phyloP scores from a whole-genome alignment of 1,140 invertebrate species.

The Diprion similis region DNA sequence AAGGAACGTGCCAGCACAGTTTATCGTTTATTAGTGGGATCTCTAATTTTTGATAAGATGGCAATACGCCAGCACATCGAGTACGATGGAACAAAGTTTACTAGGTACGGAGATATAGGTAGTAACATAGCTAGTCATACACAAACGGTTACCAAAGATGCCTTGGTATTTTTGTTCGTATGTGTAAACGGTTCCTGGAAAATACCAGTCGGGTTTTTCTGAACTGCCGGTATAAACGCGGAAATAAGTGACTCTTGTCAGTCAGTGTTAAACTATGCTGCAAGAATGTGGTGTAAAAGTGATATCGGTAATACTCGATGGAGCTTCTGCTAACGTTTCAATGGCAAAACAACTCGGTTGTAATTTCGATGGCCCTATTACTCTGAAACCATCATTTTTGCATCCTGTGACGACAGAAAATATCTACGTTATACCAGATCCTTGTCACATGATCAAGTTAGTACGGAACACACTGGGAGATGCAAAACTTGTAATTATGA shows the following conservation, averaged over 20 bases:
- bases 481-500: not conserved
- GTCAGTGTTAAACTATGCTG: too few relatives aligned
- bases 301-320: too few relatives aligned
- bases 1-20: slow-evolving; percentile 21
- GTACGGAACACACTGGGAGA: too few relatives aligned
- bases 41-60: slow-evolving; percentile 45
- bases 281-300: too few relatives aligned
- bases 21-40: slow-evolving; percentile 32
- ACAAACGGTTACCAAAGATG: slow-evolving; percentile 35
- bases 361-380: too few relatives aligned
- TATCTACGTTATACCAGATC: too few relatives aligned
- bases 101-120: slow-evolving; percentile 42
- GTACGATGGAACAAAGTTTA: slow-evolving; percentile 33
- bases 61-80: slow-evolving; percentile 38
- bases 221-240: not conserved
- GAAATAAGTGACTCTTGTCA: too few relatives aligned
- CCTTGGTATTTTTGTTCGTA: slow-evolving; percentile 42
- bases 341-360: too few relatives aligned
- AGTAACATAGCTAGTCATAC: slow-evolving; percentile 26
- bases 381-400: too few relatives aligned
- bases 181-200: slow-evolving; percentile 39
- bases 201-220: slow-evolving; percentile 30
- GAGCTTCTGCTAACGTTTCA: too few relatives aligned
- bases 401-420: too few relatives aligned
- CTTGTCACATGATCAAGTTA: too few relatives aligned